Base-by-base conservation (phyloP, 1,140 invertebrate species). In the Heliconius nattereri region DNA sequence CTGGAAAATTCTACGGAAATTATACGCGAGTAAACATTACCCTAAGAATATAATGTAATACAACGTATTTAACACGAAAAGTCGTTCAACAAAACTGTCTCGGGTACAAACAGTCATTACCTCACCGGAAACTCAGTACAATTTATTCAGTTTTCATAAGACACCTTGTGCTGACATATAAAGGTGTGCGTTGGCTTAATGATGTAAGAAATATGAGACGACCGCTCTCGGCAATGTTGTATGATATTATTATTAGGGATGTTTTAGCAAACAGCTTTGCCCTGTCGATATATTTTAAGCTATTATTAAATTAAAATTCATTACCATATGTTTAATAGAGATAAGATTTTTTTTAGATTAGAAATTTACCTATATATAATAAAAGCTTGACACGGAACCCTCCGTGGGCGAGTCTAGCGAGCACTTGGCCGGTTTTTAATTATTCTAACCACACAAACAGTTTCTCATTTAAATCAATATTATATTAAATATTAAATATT, bases 201-300 rank as follows among this genome's bases (percentile, higher is more conserved):
- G 91, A 92, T 87, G 90, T 88, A 91, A 90, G 90, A 92, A 92
- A 92, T 91, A 89, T 89, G 90, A 92, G 88, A 85, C 76, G 82
- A 76, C 77, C 75, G 80, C 79, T 81, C 81, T 81, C 84, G 84
- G 88, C 88, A 89, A 90, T 90, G 83, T 80, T 79, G 82, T 81
- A 79, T 86, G 81, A 85, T 90, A 85, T 89, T 86, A 85, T 80
- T 73, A 75, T 32, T 82, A 86, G 83, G 57, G 85, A 78, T 85
- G 85, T 54, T 9, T 23, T 29, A 23, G 60, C 26, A 16, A 26
- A 66, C 11, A 16, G 8, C 3, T 13, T 66, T 29, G n/a, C 29
- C 9, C 23, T 66, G 16, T 66, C 60, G 60, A 66, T 26, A 29
- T 45, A 45, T 45, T 66, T 29, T 66, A 13, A 26, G 13, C 8